Percentiles rank a stretch among this genome's conserved stretches.
Conservation (phyloP, 2,888 invertebrate species). For the Ophion obscuratus region DNA sequence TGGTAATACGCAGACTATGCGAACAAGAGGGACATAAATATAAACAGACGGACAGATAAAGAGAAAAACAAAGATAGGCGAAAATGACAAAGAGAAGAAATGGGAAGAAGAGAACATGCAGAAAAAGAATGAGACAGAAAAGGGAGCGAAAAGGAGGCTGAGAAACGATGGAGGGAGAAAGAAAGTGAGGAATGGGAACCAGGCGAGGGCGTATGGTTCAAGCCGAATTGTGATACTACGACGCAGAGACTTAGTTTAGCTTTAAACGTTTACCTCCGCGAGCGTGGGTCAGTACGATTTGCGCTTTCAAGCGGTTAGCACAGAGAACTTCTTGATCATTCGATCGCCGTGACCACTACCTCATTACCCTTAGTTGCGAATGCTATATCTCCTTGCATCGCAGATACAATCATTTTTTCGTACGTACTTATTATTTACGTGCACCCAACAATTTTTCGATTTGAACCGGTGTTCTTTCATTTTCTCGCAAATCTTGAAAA, state of each 20-base stretch:
- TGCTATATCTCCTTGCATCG: background rate
- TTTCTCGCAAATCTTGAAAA: conserved; percentile 10
- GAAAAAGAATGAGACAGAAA: background rate
- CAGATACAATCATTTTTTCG: background rate
- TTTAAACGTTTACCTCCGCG: conserved; percentile 78
- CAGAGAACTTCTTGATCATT: conserved; percentile 63
- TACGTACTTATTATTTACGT: background rate
- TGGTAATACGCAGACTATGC: no score
- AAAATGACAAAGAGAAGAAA: no score
- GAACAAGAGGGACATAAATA: no score
- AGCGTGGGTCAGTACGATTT: conserved; percentile 80
- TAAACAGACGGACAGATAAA: no score
- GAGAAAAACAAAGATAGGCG: no score
- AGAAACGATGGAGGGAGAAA: background rate
- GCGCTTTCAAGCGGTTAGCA: conserved; percentile 82
- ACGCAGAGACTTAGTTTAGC: conserved; percentile 75
- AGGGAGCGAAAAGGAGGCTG: background rate
- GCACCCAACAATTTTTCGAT: background rate
- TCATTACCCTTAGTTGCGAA: conserved; percentile 13
- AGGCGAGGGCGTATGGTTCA: conserved; percentile 69
- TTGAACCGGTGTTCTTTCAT: conserved; percentile 14
- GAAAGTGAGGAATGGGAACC: conserved; percentile 47
- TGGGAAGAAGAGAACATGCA: background rate
- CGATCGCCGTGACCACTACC: conserved; percentile 36
- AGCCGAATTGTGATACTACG: conserved; percentile 78